A percentile compares a stretch with the other conserved stretches of the same genome.
Evolutionary conservation across 2,797 vertebrate genomes (phyloP).

Genomic region (Jordanella pulchra): DNA sequence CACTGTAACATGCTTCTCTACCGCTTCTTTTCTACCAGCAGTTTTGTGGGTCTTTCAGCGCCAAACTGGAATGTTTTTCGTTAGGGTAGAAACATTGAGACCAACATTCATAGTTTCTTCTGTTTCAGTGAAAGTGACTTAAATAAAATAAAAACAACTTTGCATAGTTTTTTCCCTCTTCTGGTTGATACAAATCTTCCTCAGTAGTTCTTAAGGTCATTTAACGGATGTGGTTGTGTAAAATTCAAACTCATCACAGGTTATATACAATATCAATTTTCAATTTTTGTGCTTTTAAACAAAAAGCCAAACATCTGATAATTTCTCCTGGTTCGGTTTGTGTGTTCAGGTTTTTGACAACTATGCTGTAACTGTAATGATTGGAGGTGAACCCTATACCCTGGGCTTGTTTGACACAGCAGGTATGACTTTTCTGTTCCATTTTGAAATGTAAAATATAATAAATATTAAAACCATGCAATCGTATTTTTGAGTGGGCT

Average conservation of each 20-base stretch:
- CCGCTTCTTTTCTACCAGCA: neutral
- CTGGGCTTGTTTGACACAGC: constrained; percentile 85
- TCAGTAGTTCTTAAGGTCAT: neutral
- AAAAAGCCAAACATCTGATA: too few relatives aligned
- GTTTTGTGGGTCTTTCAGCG: neutral
- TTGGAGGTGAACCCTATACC: constrained; percentile 85
- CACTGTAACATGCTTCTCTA: neutral
- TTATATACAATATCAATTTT: too few relatives aligned
- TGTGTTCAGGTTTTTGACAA: constrained; percentile 83
- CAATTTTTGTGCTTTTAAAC: too few relatives aligned
- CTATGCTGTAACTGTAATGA: constrained; percentile 87
- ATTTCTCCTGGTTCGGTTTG: neutral
- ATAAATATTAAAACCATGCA: too few relatives aligned
- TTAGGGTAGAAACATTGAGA: neutral
- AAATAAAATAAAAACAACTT: neutral
- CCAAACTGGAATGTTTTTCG: neutral
- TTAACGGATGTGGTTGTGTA: neutral
- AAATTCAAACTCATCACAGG: too few relatives aligned
- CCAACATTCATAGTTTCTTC: neutral
- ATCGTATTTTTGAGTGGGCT: neutral
- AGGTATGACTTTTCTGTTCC: constrained; percentile 71
- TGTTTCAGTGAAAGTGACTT: neutral
- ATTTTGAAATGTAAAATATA: neutral
- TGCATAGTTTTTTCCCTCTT: neutral
- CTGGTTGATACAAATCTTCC: neutral